These are phyloP conservation scores for Campoletis sonorensis DNA, from an alignment of 1,140 invertebrate species.

Conservation along the genomic window DNA sequence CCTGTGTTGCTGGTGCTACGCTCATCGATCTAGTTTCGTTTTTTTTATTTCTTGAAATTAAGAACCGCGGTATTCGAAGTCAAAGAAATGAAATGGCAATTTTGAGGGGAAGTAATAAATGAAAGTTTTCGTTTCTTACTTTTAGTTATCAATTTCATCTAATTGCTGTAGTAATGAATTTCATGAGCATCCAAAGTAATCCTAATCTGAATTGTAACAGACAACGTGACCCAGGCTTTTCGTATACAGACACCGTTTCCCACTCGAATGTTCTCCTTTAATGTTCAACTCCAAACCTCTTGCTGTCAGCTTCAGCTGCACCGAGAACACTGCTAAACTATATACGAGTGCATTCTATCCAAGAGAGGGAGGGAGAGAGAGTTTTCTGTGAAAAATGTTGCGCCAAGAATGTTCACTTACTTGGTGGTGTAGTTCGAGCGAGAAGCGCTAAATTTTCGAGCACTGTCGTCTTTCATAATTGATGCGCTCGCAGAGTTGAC, in stretches of 20 bases:
- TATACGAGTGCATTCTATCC: neutral
- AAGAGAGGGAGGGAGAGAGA: neutral
- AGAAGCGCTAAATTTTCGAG: neutral
- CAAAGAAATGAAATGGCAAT: neutral
- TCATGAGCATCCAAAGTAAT: neutral
- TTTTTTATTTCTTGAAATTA: no score
- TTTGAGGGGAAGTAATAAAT: neutral
- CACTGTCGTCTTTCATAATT: neutral
- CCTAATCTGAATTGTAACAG: neutral
- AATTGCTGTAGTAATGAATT: neutral
- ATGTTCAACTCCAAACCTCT: conserved; percentile 10
- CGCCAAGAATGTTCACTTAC: neutral
- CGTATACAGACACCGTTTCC: neutral
- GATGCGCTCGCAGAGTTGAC: neutral
- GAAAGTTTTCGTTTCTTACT: neutral
- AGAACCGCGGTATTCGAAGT: no score
- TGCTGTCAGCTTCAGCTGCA: conserved; percentile 11
- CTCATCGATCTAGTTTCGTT: no score
- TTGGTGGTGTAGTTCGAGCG: neutral
- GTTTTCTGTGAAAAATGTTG: neutral
- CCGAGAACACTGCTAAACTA: neutral
- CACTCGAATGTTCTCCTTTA: conserved; percentile 9
- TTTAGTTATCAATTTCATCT: no score
- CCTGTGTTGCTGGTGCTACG: no score
- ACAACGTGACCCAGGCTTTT: neutral